Conservation (phyloP, 1,140 invertebrate species). For the Zaprionus camerounensis region DNA sequence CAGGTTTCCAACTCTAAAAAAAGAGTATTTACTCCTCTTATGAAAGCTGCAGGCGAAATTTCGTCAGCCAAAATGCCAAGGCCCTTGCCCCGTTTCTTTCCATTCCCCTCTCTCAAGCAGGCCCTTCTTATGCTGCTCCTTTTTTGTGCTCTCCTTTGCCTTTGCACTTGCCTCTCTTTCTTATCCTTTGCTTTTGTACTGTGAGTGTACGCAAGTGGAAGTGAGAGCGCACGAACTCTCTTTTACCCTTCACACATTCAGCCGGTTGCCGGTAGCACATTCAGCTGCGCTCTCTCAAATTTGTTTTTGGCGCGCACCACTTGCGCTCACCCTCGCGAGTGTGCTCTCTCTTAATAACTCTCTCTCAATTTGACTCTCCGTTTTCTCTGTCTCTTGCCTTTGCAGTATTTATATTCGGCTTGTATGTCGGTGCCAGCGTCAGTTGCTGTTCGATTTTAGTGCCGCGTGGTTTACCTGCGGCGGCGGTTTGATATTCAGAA, state of each 20-base stretch:
- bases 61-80: constrained; percentile 57
- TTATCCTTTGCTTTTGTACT: not conserved
- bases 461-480: constrained; percentile 33
- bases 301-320: constrained; percentile 24
- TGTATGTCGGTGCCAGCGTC: not conserved
- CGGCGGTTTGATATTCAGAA: constrained; percentile 31
- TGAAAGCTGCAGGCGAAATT: constrained; percentile 50
- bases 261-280: constrained; percentile 13
- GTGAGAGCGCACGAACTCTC: not conserved
- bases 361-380: not conserved
- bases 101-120: not conserved
- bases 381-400: not conserved
- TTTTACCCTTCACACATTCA: not conserved
- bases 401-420: constrained; percentile 43
- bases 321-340: not conserved
- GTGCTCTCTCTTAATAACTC: not conserved
- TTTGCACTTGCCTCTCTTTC: not conserved
- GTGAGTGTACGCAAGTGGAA: not conserved
- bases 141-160: not conserved
- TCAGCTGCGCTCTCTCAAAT: constrained; percentile 1
- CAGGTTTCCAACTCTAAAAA: constrained; percentile 45
- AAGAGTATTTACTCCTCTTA: constrained; percentile 40
- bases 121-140: not conserved
- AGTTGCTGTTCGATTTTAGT: constrained; percentile 39
- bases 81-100: constrained; percentile 32